Percentiles rank a stretch among this genome's conserved stretches.
These are phyloP conservation scores for Crypturellus tataupa DNA, from an alignment of 2,797 vertebrate genomes.

Conservation along the genomic window DNA sequence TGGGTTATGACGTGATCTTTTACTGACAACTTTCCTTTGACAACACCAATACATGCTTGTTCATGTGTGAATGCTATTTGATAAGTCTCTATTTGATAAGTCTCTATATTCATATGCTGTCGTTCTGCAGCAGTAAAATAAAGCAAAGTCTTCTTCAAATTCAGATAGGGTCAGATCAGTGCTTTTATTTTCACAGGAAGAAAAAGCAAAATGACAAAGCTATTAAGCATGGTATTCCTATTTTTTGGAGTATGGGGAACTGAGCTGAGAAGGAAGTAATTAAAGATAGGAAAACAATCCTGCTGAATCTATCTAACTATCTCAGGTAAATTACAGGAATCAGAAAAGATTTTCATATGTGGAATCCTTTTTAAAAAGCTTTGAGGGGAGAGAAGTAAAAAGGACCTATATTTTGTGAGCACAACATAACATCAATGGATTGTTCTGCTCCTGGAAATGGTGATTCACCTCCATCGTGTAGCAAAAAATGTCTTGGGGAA, in stretches of 20 bases:
- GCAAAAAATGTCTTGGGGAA: background rate
- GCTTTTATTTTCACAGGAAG: conserved; percentile 32
- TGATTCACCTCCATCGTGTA: background rate
- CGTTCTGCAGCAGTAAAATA: conserved; percentile 22
- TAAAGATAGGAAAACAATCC: conserved; percentile 63
- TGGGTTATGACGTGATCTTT: background rate
- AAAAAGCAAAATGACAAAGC: background rate
- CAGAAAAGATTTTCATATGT: conserved; percentile 43
- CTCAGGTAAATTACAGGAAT: conserved; percentile 44
- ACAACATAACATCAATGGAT: background rate
- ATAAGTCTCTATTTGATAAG: conserved; percentile 28
- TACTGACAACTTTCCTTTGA: conserved; percentile 4
- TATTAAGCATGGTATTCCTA: background rate
- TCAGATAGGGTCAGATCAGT: conserved; percentile 37
- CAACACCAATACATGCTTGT: conserved; percentile 15
- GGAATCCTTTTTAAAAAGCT: background rate
- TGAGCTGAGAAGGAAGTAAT: conserved; percentile 68
- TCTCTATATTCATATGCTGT: conserved; percentile 4
- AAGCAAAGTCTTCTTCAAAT: conserved; percentile 43
- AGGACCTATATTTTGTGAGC: background rate
- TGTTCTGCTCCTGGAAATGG: background rate
- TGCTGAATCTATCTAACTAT: background rate
- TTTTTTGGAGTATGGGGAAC: conserved; percentile 21
- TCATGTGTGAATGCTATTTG: conserved; percentile 30
- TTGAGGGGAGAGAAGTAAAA: background rate